A percentile compares a stretch with the other conserved stretches of the same genome.
Conservation (phyloP, 1,140 invertebrate genomes). For the Dryas iulia region DNA sequence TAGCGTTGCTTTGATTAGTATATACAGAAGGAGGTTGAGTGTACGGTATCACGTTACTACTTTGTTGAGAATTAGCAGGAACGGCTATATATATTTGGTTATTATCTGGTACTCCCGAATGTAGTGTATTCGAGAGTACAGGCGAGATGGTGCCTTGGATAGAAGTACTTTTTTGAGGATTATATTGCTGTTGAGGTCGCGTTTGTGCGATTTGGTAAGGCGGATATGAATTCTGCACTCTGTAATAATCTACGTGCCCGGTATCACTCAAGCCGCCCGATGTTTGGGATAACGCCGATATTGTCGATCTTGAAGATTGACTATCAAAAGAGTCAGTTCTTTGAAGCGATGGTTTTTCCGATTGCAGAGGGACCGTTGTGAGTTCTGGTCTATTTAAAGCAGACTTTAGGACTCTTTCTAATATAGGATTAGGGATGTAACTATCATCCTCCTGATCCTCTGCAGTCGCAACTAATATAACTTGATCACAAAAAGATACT, state of each 20-base stretch:
- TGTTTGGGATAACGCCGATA: slow-evolving; percentile 71
- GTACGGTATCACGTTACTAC: slow-evolving; percentile 62
- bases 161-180: slow-evolving; percentile 55
- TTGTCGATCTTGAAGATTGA: slow-evolving; percentile 76
- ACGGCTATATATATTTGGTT: slow-evolving; percentile 68
- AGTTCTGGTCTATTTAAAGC: slow-evolving; percentile 88
- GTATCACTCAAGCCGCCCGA: slow-evolving; percentile 57
- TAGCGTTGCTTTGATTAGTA: slow-evolving; percentile 52
- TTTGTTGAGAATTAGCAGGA: slow-evolving; percentile 51
- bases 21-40: slow-evolving; percentile 59
- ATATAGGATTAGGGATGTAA: slow-evolving; percentile 94
- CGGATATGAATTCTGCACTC: slow-evolving; percentile 71
- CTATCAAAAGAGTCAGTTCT: slow-evolving; percentile 80
- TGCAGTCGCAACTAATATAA: slow-evolving; percentile 93
- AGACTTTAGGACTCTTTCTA: slow-evolving; percentile 91
- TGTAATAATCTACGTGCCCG: slow-evolving; percentile 77
- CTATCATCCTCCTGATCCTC: slow-evolving; percentile 94
- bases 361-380: slow-evolving; percentile 74
- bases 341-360: slow-evolving; percentile 70
- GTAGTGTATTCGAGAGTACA: slow-evolving; percentile 38
- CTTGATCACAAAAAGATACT: slow-evolving; percentile 96
- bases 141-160: slow-evolving; percentile 53
- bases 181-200: slow-evolving; percentile 60
- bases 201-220: slow-evolving; percentile 64
- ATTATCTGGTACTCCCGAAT: slow-evolving; percentile 43